Conservation (phyloP, 2,797 vertebrate species). For the Falco novaeseelandiae region DNA sequence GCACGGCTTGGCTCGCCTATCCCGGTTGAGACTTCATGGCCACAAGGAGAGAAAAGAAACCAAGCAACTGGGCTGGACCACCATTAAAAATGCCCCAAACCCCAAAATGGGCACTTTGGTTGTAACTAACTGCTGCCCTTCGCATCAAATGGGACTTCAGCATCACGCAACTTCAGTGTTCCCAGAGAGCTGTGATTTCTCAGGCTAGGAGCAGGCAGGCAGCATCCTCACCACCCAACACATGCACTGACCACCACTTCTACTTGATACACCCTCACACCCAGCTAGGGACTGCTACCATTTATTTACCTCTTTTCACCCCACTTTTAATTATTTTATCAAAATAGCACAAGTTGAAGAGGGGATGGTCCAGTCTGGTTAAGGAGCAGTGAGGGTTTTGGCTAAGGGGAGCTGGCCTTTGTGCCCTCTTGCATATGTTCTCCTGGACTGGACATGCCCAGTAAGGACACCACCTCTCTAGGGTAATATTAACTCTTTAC, state of each 20-base stretch:
- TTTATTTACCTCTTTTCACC: not conserved
- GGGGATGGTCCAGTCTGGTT: too few species aligned
- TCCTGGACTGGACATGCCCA: not conserved
- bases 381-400: not conserved
- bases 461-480: not conserved
- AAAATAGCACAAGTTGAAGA: accelerated
- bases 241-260: accelerated
- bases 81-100: not conserved
- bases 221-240: not conserved
- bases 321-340: not conserved
- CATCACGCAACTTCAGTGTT: not conserved
- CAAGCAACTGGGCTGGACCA: not conserved
- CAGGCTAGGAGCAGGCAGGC: not conserved
- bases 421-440: not conserved
- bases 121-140: not conserved
- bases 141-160: accelerated
- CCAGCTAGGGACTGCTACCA: not conserved
- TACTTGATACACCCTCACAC: not conserved
- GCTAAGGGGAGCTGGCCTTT: not conserved
- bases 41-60: not conserved
- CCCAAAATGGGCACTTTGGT: not conserved
- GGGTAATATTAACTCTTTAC: not conserved
- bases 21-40: not conserved
- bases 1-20: not conserved
- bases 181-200: accelerated